Percentiles rank a stretch among this genome's conserved stretches.
Conservation (phyloP, 1,140 invertebrate genomes). For the Dinothrombium tinctorium region DNA sequence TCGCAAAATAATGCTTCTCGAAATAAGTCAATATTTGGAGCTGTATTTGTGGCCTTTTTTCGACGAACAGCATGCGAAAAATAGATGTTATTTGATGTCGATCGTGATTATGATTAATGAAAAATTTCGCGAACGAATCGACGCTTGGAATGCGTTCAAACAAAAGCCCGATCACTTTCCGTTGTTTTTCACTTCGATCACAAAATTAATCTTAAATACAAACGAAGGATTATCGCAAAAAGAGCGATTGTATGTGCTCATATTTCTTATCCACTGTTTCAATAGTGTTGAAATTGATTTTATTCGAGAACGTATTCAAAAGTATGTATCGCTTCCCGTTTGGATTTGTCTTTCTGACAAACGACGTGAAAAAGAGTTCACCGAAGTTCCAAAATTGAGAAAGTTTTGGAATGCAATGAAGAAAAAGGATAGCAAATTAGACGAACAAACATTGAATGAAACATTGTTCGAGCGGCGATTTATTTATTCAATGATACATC, state of each 20-base stretch:
- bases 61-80: slow-evolving; percentile 26
- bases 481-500: slow-evolving; percentile 62
- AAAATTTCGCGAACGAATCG: slow-evolving; percentile 84
- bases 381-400: slow-evolving; percentile 58
- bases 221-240: slow-evolving; percentile 20
- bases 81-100: slow-evolving; percentile 42
- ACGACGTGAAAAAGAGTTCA: slow-evolving; percentile 59
- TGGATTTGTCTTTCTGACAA: slow-evolving; percentile 69
- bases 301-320: slow-evolving; percentile 71
- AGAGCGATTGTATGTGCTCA: slow-evolving; percentile 62
- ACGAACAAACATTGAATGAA: slow-evolving; percentile 38
- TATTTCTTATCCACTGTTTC: slow-evolving; percentile 87
- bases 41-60: slow-evolving; percentile 96
- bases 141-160: slow-evolving; percentile 80
- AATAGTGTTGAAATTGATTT: slow-evolving; percentile 60
- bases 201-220: slow-evolving; percentile 40
- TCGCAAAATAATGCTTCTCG: slow-evolving; percentile 61
- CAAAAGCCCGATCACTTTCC: slow-evolving; percentile 54
- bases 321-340: slow-evolving; percentile 72
- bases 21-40: slow-evolving; percentile 91
- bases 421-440: slow-evolving; percentile 46
- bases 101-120: slow-evolving; percentile 95
- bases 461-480: slow-evolving; percentile 69
- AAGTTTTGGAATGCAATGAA: slow-evolving; percentile 77
- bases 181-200: slow-evolving; percentile 61